Evolutionary conservation across 2,797 vertebrate species (phyloP), one percentile per base, ranked within the genome.

Genomic region (Siniperca scherzeri): DNA sequence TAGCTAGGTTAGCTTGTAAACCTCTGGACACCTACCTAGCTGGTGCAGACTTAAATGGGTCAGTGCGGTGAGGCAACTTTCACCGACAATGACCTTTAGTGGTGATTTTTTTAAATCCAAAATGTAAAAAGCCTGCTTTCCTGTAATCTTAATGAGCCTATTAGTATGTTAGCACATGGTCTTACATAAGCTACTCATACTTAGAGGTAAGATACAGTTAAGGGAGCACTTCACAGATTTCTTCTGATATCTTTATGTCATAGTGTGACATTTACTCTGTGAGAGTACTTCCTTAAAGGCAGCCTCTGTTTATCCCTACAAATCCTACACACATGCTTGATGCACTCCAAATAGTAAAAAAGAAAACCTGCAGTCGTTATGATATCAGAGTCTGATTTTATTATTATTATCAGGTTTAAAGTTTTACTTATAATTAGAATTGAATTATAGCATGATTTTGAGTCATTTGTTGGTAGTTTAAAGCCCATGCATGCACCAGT

Each of bases 1-100:
- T 21, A 36, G 84, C 85, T 81, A 67, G 70, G 78, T 82, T 90
- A 87, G 87, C 83, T 14, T 33, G 56, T 68, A 60, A 76, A 81
- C 80, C 76, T 48, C 69, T 65, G 69, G 71, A 66, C 57, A 71
- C 1, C 30, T 3, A n/a, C 5, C 36, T 10, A 11, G 60, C 73
- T 70, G 70, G 3, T 71, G 67, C 75, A 40, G 61, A 30, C 59
- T 67, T 53, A 73, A 84, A 11, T 86, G 87, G 91, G 87, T 90
- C 88, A 85, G 44, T 79, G 76, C 78, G 14, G 68, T 2, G 57
- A 66, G 19, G 27, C 30, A 30, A 30, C 30, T 30, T 30, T 30
- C 30, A 30, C 30, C 30, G 3, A 30, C 30, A 30, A 30, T 30
- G 3, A 30, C 30, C 30, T 30, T 30, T 30, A 30, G 30, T 30